phyloP scores from a whole-genome alignment of 2,113 vertebrate species.

The human (Homo sapiens) region DNA sequence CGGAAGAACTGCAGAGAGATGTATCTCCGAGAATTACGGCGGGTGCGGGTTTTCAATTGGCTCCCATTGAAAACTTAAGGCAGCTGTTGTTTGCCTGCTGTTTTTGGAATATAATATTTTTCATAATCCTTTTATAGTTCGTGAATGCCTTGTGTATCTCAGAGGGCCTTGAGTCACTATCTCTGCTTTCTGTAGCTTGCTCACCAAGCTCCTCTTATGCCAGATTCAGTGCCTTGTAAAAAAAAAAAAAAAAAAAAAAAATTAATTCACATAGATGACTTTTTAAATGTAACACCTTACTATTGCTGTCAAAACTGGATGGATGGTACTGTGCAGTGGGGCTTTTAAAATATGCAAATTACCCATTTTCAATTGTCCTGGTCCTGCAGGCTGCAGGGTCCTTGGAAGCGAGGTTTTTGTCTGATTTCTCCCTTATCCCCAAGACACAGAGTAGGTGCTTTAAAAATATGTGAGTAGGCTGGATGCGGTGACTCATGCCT shows the following conservation, averaged over 20 bases:
- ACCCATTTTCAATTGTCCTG: neutral
- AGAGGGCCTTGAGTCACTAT: conserved; percentile 9
- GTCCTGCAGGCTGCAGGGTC: neutral
- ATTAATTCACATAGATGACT: neutral
- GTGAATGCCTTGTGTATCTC: conserved; percentile 70
- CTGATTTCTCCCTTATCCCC: neutral
- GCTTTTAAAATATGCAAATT: conserved; percentile 39
- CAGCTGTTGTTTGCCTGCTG: conserved; percentile 82
- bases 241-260: neutral
- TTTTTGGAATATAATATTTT: conserved; percentile 80
- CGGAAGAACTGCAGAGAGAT: conserved; percentile 81
- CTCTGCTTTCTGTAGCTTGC: conserved; percentile 20
- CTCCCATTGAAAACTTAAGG: conserved; percentile 74
- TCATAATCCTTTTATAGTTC: conserved; percentile 82
- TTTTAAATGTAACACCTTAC: conserved; percentile 16
- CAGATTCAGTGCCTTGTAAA: neutral
- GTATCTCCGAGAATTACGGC: conserved; percentile 80
- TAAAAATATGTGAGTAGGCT: neutral
- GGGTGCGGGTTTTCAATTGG: conserved; percentile 74
- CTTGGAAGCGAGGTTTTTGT: neutral
- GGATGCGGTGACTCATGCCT: too few species aligned
- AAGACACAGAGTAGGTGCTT: neutral
- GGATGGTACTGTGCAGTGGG: neutral
- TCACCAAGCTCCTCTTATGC: neutral
- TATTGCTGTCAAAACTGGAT: neutral